phyloP scores from a whole-genome alignment of 2,113 vertebrate genomes.

The Hydrolagus affinis region DNA sequence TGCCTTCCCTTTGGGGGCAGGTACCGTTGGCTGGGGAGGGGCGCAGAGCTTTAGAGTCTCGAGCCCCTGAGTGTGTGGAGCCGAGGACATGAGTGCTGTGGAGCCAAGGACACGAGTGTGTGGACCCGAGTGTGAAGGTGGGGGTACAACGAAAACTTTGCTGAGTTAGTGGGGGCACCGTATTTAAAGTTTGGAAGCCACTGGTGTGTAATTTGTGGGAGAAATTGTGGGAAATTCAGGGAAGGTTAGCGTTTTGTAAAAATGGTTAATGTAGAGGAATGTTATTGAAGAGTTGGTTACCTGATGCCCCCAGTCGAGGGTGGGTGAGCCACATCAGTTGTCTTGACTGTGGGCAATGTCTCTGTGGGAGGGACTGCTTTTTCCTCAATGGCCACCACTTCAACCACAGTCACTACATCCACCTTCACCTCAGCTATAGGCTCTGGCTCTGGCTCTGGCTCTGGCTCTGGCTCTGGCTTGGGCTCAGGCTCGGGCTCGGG shows the following conservation, averaged over 20 bases:
- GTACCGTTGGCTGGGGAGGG: too few species aligned
- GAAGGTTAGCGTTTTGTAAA: neutral
- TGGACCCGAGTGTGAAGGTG: too few species aligned
- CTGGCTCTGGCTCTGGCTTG: neutral
- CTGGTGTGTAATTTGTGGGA: too few species aligned
- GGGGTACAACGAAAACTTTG: too few species aligned
- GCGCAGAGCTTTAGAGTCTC: too few species aligned
- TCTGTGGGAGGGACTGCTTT: neutral
- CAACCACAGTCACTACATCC: neutral
- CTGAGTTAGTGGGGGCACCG: too few species aligned
- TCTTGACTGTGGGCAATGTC: neutral
- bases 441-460: neutral
- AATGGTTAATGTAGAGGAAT: neutral
- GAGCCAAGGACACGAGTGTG: too few species aligned
- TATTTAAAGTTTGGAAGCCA: too few species aligned
- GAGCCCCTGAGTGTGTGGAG: too few species aligned
- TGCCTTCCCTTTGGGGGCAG: too few species aligned
- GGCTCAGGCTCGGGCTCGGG: neutral
- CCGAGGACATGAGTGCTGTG: too few species aligned
- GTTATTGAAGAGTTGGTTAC: neutral
- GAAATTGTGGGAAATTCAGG: too few species aligned
- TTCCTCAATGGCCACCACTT: neutral
- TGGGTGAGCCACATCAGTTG: neutral
- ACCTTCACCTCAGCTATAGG: conserved; percentile 2
- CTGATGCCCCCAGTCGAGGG: conserved; percentile 5